These are phyloP conservation scores for Listronotus oregonensis DNA, from an alignment of 1,140 invertebrate species.

Conservation along the genomic window DNA sequence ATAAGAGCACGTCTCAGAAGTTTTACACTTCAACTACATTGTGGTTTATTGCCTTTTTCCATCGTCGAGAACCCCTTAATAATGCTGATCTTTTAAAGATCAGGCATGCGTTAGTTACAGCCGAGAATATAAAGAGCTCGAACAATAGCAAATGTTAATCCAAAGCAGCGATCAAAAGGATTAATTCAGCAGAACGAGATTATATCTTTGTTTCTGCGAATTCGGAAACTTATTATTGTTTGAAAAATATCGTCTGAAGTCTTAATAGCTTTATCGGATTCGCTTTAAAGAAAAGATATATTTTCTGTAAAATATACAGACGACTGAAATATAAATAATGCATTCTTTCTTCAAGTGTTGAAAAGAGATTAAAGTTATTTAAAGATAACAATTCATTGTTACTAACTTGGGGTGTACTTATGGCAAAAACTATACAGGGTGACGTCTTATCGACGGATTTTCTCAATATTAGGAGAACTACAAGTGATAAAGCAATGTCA, in stretches of 20 bases:
- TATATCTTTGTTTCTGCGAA: constrained; percentile 40
- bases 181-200: constrained; percentile 47
- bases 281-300: no score
- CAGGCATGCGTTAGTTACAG: constrained; percentile 47
- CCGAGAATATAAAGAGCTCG: constrained; percentile 42
- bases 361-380: no score
- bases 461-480: no score
- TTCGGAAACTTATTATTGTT: constrained; percentile 17
- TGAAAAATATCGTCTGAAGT: background rate
- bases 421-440: no score
- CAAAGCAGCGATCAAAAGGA: constrained; percentile 40
- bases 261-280: background rate
- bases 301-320: no score
- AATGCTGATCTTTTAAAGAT: constrained; percentile 49
- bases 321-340: no score
- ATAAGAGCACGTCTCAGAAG: constrained; percentile 42
- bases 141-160: constrained; percentile 46
- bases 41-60: constrained; percentile 47
- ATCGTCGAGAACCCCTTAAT: constrained; percentile 36
- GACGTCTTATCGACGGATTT: no score
- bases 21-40: constrained; percentile 47
- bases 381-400: no score
- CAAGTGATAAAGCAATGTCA: no score
- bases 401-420: no score
- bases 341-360: no score